Evolutionary conservation across 2,797 vertebrate genomes (phyloP).

Genomic region (Dicrostonyx torquatus): DNA sequence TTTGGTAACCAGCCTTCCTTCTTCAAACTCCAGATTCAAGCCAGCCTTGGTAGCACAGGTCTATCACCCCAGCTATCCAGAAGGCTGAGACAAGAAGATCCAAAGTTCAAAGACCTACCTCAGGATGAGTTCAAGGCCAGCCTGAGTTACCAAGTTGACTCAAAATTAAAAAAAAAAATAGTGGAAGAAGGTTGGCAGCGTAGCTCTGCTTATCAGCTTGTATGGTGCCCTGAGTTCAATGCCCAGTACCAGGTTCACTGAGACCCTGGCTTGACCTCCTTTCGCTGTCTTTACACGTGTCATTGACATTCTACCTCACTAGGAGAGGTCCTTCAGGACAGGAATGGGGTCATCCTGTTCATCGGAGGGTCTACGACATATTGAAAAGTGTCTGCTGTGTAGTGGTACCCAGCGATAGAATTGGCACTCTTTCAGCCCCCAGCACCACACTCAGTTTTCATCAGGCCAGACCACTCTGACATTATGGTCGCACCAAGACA

Average conservation of each 20-base stretch:
- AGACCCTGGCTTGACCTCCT: neutral
- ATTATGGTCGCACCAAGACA: neutral
- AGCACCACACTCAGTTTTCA: neutral
- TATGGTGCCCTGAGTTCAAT: neutral
- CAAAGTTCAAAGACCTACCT: neutral
- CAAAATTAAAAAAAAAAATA: neutral
- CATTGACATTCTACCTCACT: neutral
- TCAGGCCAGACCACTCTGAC: neutral
- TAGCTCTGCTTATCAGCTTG: neutral
- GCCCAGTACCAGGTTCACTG: neutral
- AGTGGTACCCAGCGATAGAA: accelerated
- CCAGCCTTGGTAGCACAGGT: neutral
- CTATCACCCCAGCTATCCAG: too few species aligned
- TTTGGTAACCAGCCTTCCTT: neutral
- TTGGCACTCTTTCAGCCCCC: neutral
- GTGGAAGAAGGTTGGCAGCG: neutral
- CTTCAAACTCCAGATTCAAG: neutral
- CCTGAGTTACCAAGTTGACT: neutral
- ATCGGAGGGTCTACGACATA: neutral
- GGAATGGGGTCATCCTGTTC: neutral
- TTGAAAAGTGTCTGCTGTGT: accelerated
- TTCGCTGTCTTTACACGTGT: too few species aligned
- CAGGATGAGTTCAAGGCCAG: neutral
- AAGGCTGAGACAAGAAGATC: neutral
- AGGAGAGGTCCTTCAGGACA: neutral